Base-by-base conservation (phyloP, 2,113 vertebrate genomes). In the Probosciger aterrimus region DNA sequence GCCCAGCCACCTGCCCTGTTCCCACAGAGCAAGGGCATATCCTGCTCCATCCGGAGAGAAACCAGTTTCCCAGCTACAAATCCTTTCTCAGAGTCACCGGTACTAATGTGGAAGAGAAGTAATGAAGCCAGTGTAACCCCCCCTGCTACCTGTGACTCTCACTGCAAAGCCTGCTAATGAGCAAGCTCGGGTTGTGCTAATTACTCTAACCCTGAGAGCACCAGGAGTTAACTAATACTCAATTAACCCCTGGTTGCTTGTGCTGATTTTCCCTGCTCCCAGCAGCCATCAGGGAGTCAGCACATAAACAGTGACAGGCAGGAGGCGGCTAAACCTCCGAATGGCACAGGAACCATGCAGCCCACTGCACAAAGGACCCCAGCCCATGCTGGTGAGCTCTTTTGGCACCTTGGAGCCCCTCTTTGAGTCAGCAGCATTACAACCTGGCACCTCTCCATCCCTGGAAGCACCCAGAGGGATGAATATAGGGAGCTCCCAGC, bases 191-290 rank as follows among this genome's bases (percentile, higher is more conserved):
- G 82, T 92, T 83, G 81, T 92, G 70, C 92, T 96, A 96, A 97
- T 96, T 96, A 92, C 86, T 18, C 10, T 17, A 86, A 67, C n/a
- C 37, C 33, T 68, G 86, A 68, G 90, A 93, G 62, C 83, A 69
- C 86, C 81, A 83, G 95, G 86, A 95, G 92, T 93, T 95, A 96
- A 73, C 92, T 94, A 95, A 86, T 89, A 75, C 83, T 90, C 80
- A 85, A 57, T 96, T 95, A 97, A 97, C 83, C 80, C 92, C 77
- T 79, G 52, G 60, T 79, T 88, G 93, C 44, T 68, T 2, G 2
- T 65, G 67, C 76, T 85, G 65, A 37, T 88, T 79, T 82, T 65
- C 63, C 39, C 71, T 41, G 63, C 76, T 82, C 50, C 79, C 43
- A 78, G 80, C 77, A 69, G 84, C 44, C 8, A 1, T 83, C 43